phyloP scores from a whole-genome alignment of 2,113 vertebrate species.

The Tragulus kanchil region DNA sequence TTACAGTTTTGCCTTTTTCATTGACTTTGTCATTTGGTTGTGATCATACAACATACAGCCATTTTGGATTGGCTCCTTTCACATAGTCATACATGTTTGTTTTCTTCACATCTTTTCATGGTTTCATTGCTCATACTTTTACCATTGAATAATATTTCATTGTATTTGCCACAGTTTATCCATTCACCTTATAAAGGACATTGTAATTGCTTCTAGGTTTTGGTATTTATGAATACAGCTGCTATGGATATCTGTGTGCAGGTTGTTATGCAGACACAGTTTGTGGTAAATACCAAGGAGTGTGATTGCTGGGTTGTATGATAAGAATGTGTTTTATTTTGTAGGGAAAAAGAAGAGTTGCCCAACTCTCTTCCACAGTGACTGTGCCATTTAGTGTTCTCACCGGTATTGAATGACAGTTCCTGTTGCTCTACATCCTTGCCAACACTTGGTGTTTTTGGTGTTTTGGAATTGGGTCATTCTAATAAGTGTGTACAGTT shows the following conservation, averaged over 20 bases:
- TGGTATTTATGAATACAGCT: background rate
- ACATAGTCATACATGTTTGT: background rate
- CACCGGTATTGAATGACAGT: background rate
- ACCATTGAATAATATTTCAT: background rate
- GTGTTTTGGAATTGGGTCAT: background rate
- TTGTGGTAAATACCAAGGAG: background rate
- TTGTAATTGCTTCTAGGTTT: background rate
- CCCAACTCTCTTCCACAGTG: background rate
- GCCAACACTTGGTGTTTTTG: background rate
- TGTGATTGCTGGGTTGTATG: background rate
- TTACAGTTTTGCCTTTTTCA: slow-evolving; percentile 11
- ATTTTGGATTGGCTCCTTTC: background rate
- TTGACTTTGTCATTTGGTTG: background rate
- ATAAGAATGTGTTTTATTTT: background rate
- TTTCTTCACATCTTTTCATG: background rate
- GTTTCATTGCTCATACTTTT: background rate
- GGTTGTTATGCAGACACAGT: background rate
- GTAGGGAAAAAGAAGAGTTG: background rate
- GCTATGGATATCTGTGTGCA: background rate
- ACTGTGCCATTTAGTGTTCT: background rate
- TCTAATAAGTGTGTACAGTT: background rate
- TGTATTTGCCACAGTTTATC: background rate
- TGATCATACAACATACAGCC: background rate
- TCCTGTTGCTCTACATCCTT: background rate
- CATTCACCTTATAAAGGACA: background rate